These are phyloP conservation scores for Xiphophorus birchmanni DNA, from an alignment of 2,797 vertebrate genomes.

Conservation along the genomic window DNA sequence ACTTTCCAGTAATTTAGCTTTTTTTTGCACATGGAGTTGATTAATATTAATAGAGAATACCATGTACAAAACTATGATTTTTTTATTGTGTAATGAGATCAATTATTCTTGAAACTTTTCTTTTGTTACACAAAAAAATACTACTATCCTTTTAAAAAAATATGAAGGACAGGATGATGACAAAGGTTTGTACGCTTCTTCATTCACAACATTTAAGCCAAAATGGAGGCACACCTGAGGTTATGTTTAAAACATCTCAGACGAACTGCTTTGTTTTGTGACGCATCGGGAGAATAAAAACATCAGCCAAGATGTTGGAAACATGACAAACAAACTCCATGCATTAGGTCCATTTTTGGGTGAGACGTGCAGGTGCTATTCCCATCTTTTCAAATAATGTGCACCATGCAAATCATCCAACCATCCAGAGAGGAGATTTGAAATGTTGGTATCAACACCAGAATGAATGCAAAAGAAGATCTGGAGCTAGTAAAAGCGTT, in stretches of 20 bases:
- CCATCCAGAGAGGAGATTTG: neutral
- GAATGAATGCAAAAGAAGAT: neutral
- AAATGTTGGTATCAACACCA: neutral
- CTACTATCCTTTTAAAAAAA: neutral
- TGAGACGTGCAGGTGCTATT: neutral
- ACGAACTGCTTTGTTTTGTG: neutral
- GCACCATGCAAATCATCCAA: neutral
- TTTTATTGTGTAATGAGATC: neutral
- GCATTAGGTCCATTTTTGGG: neutral
- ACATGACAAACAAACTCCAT: neutral
- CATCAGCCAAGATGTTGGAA: neutral
- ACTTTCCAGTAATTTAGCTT: neutral
- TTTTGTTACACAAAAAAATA: neutral
- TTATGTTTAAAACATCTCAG: neutral
- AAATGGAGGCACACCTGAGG: neutral
- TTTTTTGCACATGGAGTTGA: neutral
- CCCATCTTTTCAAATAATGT: neutral
- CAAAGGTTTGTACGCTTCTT: neutral
- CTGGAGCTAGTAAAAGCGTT: neutral
- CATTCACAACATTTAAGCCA: neutral
- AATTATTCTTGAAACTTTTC: neutral
- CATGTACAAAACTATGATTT: neutral
- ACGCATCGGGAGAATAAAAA: neutral
- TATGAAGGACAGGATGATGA: neutral
- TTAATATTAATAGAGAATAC: neutral